A percentile compares a stretch with the other conserved stretches of the same genome.
Evolutionary conservation across 92 coral and sea anemone genomes (phyloP).

Genomic region (Pocillopora meandrina): DNA sequence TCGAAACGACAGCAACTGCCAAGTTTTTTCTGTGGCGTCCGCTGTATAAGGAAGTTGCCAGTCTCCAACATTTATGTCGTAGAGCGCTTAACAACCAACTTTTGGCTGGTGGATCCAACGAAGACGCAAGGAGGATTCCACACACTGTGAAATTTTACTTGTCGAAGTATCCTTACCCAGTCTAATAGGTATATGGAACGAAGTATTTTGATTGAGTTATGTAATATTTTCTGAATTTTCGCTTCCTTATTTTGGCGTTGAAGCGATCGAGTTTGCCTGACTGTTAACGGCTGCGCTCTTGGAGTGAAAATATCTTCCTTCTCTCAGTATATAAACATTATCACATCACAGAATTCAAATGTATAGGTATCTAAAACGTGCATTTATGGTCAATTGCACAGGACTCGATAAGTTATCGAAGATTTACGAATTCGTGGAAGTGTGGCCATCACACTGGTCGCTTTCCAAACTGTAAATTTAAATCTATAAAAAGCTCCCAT

Average conservation of each 20-base stretch:
- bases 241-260: too few relatives aligned
- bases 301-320: not conserved
- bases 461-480: too few relatives aligned
- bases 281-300: not conserved
- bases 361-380: not conserved
- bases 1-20: not conserved
- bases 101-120: not conserved
- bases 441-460: too few relatives aligned
- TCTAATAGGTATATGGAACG: not conserved
- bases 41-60: conserved; percentile 43
- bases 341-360: not conserved
- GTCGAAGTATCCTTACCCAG: conserved; percentile 57
- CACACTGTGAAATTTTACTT: conserved; percentile 36
- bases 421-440: too few relatives aligned
- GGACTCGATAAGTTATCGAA: too few relatives aligned
- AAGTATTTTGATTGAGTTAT: too few relatives aligned
- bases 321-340: not conserved
- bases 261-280: too few relatives aligned
- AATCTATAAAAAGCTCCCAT: too few relatives aligned
- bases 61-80: conserved; percentile 60
- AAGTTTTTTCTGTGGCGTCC: conserved; percentile 43
- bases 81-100: conserved; percentile 43
- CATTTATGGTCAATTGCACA: not conserved
- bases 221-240: too few relatives aligned
- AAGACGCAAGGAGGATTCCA: conserved; percentile 10